Evolutionary conservation across 2,113 vertebrate species (phyloP).

Genomic region (Hippoglossus stenolepis): DNA sequence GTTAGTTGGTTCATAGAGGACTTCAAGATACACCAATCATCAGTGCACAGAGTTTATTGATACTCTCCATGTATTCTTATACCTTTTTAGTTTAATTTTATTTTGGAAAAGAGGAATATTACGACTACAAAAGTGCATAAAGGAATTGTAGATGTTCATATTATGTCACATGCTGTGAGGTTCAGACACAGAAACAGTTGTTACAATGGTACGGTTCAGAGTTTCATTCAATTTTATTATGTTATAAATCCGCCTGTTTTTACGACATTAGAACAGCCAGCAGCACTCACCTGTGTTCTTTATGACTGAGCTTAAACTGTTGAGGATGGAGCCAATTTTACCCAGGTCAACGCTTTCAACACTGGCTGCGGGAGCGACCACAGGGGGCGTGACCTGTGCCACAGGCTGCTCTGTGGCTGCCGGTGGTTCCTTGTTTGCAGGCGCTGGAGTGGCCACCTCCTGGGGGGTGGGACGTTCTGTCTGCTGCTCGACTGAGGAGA

Average conservation of each 20-base stretch:
- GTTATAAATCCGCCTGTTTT: neutral
- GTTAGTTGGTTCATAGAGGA: no score
- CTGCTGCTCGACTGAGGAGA: constrained; percentile 86
- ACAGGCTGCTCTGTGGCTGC: constrained; percentile 22
- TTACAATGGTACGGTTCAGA: neutral
- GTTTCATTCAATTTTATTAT: neutral
- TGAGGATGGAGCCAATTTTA: constrained; percentile 96
- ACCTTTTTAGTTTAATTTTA: neutral
- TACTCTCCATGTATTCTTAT: no score
- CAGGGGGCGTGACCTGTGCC: constrained; percentile 24
- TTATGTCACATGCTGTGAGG: no score
- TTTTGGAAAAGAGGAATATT: neutral
- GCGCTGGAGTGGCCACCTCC: constrained; percentile 53
- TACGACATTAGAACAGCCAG: neutral
- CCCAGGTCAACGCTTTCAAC: constrained; percentile 88
- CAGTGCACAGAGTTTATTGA: no score
- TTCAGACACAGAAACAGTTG: no score
- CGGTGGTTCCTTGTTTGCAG: constrained; percentile 34
- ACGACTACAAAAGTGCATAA: neutral
- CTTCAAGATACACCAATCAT: no score
- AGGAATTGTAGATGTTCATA: no score
- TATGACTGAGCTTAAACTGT: constrained; percentile 91
- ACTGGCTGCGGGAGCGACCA: neutral
- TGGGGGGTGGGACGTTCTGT: constrained; percentile 70
- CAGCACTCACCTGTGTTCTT: constrained; percentile 90